Percentiles rank a stretch among this genome's conserved stretches.
Conservation (phyloP, 2,888 invertebrate genomes). For the Dendrolimus pini region DNA sequence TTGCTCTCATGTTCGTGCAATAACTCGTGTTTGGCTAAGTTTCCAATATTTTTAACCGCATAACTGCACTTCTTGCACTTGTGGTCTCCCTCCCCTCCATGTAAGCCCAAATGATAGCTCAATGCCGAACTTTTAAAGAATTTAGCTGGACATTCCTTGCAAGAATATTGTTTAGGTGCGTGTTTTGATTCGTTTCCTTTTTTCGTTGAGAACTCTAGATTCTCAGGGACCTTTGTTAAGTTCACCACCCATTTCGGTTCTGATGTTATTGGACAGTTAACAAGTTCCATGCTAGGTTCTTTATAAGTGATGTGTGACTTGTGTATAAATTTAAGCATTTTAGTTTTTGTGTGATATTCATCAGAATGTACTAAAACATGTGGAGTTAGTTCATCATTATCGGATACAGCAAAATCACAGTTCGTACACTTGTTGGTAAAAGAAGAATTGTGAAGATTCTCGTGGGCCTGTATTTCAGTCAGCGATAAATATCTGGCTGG, state of each 20-base stretch:
- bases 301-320: constrained; percentile 79
- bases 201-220: constrained; percentile 30
- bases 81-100: constrained; percentile 79
- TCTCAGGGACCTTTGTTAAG: constrained; percentile 38
- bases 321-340: constrained; percentile 80
- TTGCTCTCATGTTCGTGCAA: constrained; percentile 66
- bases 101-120: constrained; percentile 81
- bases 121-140: constrained; percentile 84
- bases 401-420: constrained; percentile 86
- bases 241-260: constrained; percentile 67
- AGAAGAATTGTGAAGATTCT: constrained; percentile 80
- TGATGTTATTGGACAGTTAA: constrained; percentile 39
- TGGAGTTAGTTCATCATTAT: constrained; percentile 80
- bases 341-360: constrained; percentile 87
- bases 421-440: constrained; percentile 82
- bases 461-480: constrained; percentile 84
- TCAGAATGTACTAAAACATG: constrained; percentile 86
- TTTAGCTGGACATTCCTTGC: constrained; percentile 82
- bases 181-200: constrained; percentile 42
- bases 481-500: constrained; percentile 89
- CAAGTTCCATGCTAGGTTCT: constrained; percentile 76
- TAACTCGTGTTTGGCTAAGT: constrained; percentile 80
- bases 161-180: constrained; percentile 62
- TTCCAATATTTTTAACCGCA: constrained; percentile 81
- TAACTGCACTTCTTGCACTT: constrained; percentile 84